These are phyloP conservation scores for Nysson spinosus DNA, from an alignment of 2,888 invertebrate genomes.

Conservation along the genomic window DNA sequence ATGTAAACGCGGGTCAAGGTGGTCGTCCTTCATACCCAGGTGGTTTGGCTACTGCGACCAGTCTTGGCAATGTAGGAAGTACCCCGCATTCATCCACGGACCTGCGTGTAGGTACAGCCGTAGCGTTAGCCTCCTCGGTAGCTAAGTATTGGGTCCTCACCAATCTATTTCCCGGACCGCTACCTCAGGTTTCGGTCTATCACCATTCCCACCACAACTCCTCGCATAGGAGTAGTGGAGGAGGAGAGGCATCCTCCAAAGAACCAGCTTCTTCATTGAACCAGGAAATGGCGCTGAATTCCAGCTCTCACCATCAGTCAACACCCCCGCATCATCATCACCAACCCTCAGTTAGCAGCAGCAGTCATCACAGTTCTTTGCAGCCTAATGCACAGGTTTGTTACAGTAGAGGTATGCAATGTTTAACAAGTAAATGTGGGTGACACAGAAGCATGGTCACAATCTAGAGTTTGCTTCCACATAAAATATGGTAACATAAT, in stretches of 20 bases:
- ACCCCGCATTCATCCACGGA: conserved; percentile 72
- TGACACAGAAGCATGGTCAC: conserved; percentile 21
- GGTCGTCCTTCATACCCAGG: conserved; percentile 74
- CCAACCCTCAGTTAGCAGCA: conserved; percentile 67
- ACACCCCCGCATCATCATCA: conserved; percentile 70
- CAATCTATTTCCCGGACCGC: conserved; percentile 87
- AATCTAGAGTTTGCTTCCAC: conserved; percentile 43
- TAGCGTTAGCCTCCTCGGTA: conserved; percentile 85
- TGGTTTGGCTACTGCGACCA: conserved; percentile 72
- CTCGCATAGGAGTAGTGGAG: conserved; percentile 80
- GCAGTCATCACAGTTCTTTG: conserved; percentile 70
- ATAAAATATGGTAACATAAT: conserved; percentile 53
- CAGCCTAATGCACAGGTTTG: conserved; percentile 75
- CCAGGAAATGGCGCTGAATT: conserved; percentile 73
- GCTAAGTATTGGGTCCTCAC: conserved; percentile 92
- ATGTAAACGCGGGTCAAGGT: conserved; percentile 75
- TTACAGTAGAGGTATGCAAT: conserved; percentile 63
- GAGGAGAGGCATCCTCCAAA: conserved; percentile 74
- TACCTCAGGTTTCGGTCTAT: conserved; percentile 87
- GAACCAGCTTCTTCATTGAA: conserved; percentile 67
- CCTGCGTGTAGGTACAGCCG: conserved; percentile 79
- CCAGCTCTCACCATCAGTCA: conserved; percentile 70
- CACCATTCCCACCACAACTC: conserved; percentile 79
- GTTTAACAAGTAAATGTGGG: conserved; percentile 31
- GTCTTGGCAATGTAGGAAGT: conserved; percentile 74